Evolutionary conservation across 1,140 invertebrate genomes (phyloP), one percentile per base, ranked within the genome.

Genomic region (Scaptodrosophila lebanonensis): DNA sequence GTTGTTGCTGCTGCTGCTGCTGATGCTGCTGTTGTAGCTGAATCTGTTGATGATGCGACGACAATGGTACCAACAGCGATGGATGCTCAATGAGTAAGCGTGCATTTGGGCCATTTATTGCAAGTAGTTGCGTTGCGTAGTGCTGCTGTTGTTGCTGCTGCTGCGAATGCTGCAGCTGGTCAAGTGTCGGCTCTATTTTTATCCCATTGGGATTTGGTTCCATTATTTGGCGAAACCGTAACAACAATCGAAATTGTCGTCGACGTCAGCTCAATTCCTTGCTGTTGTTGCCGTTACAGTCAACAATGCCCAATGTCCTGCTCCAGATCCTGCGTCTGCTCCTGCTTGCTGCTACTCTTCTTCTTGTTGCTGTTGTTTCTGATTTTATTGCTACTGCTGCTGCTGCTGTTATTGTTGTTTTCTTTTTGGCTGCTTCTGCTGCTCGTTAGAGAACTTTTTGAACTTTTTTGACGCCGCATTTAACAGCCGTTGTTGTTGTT

Each of bases 131-230:
- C 29, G 83, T 82, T 15, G 83, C 70, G 73, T 85, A 83, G 32
- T 83, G 77, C 50, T 82, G 73, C 49, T 83, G 79, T 40, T 82
- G 71, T 11, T 67, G 54, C 36, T 64, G 60, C 53, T 67, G 67
- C 44, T 72, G 66, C 47, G 77, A 73, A 43, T 77, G 71, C 39
- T 77, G 77, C 39, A 84, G 82, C 43, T 83, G 83, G 66, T 85
- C 84, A 66, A 85, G 68, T 71, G 83, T 65, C 45, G 83, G 83
- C 68, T 85, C 83, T 72, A 85, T 82, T 77, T 85, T 85, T 77
- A 85, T 85, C 83, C 83, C 83, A 85, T 85, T 85, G 77, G 83
- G 83, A 85, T 85, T 76, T 84, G 83, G 79, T 85, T 85, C 83
- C 83, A 85, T 85, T 85, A 83, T 85, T 85, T 66, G 59, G 61